These are phyloP conservation scores for Lasaia peninsularis DNA, from an alignment of 1,140 invertebrate species.

Conservation along the genomic window DNA sequence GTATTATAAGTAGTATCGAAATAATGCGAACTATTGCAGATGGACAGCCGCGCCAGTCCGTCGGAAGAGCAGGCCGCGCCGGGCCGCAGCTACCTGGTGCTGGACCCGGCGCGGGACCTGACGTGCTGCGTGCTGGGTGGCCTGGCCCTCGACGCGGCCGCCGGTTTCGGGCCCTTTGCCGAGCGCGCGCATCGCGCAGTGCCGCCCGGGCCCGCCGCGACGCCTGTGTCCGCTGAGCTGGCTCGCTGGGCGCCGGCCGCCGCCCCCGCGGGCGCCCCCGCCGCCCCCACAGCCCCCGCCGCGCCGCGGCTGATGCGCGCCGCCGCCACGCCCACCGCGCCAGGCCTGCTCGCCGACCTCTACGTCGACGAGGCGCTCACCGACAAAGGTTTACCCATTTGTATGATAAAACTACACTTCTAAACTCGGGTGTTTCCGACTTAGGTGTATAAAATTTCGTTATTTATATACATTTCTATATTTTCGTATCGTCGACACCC, in stretches of 20 bases:
- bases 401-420: too few species aligned
- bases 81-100: constrained; percentile 47
- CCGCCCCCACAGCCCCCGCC: constrained; percentile 17
- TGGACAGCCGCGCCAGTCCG: constrained; percentile 17
- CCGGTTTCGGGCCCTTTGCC: constrained; percentile 23
- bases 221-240: constrained; percentile 35
- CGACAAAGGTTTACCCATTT: constrained; percentile 45
- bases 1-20: too few species aligned
- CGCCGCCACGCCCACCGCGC: constrained; percentile 22
- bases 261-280: constrained; percentile 22
- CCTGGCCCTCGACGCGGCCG: constrained; percentile 39
- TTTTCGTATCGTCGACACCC: too few species aligned
- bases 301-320: constrained; percentile 20
- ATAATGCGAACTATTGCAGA: too few species aligned
- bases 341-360: constrained; percentile 44
- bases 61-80: constrained; percentile 19
- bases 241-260: constrained; percentile 33
- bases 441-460: too few species aligned
- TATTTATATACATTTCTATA: too few species aligned
- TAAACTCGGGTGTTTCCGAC: too few species aligned
- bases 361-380: constrained; percentile 55
- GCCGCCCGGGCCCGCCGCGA: constrained; percentile 4
- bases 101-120: constrained; percentile 45
- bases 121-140: constrained; percentile 59
- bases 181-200: neutral